Percentiles rank a stretch among this genome's conserved stretches.
Evolutionary conservation across 1,140 invertebrate species (phyloP).

Genomic region (Linepithema humile): DNA sequence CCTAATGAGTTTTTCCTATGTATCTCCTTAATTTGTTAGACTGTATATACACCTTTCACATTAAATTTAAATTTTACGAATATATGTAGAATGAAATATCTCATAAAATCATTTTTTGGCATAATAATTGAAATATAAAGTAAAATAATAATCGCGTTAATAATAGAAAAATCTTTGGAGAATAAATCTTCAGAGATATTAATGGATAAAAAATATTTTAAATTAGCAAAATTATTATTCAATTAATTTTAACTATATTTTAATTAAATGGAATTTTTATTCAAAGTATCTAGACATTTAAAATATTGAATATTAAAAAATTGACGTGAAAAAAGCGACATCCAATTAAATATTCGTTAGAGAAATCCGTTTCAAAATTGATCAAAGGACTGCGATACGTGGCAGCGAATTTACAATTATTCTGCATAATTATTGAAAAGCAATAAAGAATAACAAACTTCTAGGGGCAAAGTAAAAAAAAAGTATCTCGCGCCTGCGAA

Average conservation of each 20-base stretch:
- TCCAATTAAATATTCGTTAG: not conserved
- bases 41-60: not conserved
- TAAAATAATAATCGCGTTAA: not conserved
- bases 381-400: not conserved
- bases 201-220: not conserved
- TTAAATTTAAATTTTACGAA: not conserved
- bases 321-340: not conserved
- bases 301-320: not conserved
- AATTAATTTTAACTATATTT: not conserved
- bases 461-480: not conserved
- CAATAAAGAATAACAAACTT: not conserved
- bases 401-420: not conserved
- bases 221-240: too few species aligned
- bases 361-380: not conserved
- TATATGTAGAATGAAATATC: not conserved
- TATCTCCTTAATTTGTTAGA: not conserved
- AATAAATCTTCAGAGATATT: not conserved
- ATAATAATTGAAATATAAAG: not conserved
- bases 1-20: slow-evolving; percentile 11
- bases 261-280: not conserved
- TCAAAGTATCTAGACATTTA: not conserved
- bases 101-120: not conserved
- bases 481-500: too few species aligned
- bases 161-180: not conserved
- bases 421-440: too few species aligned